Evolutionary conservation across 2,113 vertebrate species (phyloP), one percentile per base, ranked within the genome.

Genomic region (Solea solea): DNA sequence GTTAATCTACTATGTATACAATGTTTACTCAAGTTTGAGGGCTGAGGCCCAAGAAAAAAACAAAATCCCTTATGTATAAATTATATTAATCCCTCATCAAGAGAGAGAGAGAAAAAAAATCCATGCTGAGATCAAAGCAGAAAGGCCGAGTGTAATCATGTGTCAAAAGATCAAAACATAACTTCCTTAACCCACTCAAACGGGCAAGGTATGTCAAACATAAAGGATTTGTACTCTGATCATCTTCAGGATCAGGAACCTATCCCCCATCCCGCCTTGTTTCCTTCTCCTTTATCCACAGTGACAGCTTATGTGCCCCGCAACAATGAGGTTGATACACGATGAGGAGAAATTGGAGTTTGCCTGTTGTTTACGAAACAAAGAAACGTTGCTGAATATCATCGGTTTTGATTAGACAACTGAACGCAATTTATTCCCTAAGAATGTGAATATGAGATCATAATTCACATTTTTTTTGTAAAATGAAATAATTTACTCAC

Each of bases 51-150:
- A 81, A 85, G 80, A 16, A 58, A 58, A 58, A 85, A 75, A 65
- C 52, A 86, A 92, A 93, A 85, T 92, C 93, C 92, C 92, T 74
- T 62, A 93, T 90, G 93, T 93, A 94, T 93, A 93, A 94, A 93
- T 94, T 94, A 94, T 84, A 88, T 92, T 92, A 92, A 91, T 92
- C 87, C 83, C 82, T 87, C 90, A 92, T 91, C 84, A 87, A 86
- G 83, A 81, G 77, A 85, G 78, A 57, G 25, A 16, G 45, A 55
- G 15, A 65, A 80, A 84, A 81, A 88, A 80, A 87, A 83, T 78
- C 75, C 85, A 81, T 78, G 73, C 63, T 54, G 79, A 92, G 91
- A 93, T 93, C 91, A 94, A 94, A 93, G 92, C 67, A 76, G 64
- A 76, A 82, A 66, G 58, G 82, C 78, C 80, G 66, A 60, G 65